Conservation (phyloP, 1,140 invertebrate genomes). For the Subanguina moxae region DNA sequence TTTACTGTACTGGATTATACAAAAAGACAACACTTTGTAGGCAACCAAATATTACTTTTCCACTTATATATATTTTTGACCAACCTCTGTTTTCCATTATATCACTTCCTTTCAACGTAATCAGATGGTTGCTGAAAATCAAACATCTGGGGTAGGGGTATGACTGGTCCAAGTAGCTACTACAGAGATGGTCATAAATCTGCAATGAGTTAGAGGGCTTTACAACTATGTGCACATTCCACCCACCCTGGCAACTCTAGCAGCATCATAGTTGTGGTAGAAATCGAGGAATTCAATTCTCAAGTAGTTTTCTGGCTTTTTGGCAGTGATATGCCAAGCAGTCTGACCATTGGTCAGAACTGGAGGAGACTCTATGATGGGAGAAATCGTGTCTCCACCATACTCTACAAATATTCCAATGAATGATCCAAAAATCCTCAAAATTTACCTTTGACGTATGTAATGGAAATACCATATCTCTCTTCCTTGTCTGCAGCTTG, state of each 20-base stretch:
- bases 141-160: not conserved
- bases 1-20: too few species aligned
- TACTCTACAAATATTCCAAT: conserved; percentile 20
- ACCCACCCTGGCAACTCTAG: too few species aligned
- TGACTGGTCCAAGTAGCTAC: not conserved
- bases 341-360: not conserved
- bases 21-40: too few species aligned
- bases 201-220: not conserved
- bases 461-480: not conserved
- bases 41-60: too few species aligned
- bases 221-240: too few species aligned
- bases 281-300: conserved; percentile 22
- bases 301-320: conserved; percentile 20
- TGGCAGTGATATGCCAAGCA: not conserved
- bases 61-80: not conserved
- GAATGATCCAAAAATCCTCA: not conserved
- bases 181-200: not conserved
- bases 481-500: not conserved
- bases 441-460: not conserved
- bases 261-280: not conserved
- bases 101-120: not conserved
- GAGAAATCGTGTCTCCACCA: conserved; percentile 28
- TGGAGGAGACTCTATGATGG: conserved; percentile 24
- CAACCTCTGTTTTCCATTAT: not conserved
- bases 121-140: not conserved